phyloP scores from a whole-genome alignment of 2,797 vertebrate species.

The Periparus ater region DNA sequence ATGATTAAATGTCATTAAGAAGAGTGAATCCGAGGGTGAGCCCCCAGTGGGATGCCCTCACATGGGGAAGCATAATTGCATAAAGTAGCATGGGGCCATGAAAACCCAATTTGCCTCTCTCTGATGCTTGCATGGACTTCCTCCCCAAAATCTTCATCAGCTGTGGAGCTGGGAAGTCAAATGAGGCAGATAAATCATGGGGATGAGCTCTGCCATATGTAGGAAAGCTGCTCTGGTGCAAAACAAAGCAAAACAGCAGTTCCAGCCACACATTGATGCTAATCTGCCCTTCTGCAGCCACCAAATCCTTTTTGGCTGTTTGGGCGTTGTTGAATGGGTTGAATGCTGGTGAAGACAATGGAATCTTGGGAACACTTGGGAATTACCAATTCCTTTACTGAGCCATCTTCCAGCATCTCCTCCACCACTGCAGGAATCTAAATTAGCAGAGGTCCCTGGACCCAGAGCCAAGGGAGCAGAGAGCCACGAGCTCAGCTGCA shows the following conservation, averaged over 20 bases:
- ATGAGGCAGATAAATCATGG: constrained; percentile 27
- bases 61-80: constrained; percentile 48
- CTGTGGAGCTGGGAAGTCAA: constrained; percentile 9
- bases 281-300: neutral
- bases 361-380: neutral
- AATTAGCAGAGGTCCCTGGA: neutral
- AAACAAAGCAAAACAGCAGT: neutral
- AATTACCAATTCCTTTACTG: neutral
- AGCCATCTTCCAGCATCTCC: neutral
- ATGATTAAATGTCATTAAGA: constrained; percentile 67
- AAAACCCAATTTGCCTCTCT: constrained; percentile 49
- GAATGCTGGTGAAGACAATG: neutral
- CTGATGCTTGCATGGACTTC: constrained; percentile 9
- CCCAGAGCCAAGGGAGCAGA: neutral
- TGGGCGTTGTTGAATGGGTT: fast-evolving
- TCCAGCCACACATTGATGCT: neutral
- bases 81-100: constrained; percentile 58
- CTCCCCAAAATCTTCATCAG: neutral
- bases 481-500: neutral
- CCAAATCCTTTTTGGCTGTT: neutral
- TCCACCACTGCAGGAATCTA: neutral
- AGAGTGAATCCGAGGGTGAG: constrained; percentile 62
- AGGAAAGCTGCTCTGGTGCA: neutral
- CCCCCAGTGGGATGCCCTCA: constrained; percentile 52
- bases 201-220: constrained; percentile 27